Evolutionary conservation across 1,140 invertebrate genomes (phyloP), one percentile per base, ranked within the genome.

Genomic region (Archivesica marissinica): DNA sequence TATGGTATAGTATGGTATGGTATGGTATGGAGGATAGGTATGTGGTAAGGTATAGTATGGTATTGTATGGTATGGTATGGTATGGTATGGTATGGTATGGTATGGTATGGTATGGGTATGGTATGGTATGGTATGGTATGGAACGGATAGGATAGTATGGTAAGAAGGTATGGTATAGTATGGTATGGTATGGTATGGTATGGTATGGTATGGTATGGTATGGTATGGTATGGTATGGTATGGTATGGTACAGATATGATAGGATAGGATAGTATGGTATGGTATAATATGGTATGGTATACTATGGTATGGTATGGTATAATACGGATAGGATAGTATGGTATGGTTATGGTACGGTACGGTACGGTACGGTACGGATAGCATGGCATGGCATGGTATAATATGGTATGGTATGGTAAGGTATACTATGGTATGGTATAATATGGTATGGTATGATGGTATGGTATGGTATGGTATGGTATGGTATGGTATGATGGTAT

Each of bases 1-100:
- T 87, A 87, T 88, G 87, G 81, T 87, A 87, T 88, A 87, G 85
- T 88, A 85, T 87, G 82, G 81, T 89, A 81, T 87, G 85, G 81
- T 89, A 88, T 88, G 87, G 81, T 88, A 85, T 88, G 81, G 85
- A 88, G 82, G 87, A 25, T 20, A 15, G 1, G n/a, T 28, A 28
- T 76, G 35, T 76, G 28, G 74, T 76, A 76, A 83, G n/a, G 85
- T 79, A 87, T 87, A 74, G 80, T 85, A 87, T 84, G n/a, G n/a
- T n/a, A n/a, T n/a, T n/a, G n/a, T n/a, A n/a, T n/a, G n/a, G n/a
- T n/a, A n/a, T n/a, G n/a, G 85, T 87, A 87, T 87, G 86, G 81
- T 87, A 86, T 88, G 87, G 87, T 87, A 88, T 87, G 87, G 87
- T 88, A 89, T 89, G 86, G 81, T 87, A 87, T 87, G 86, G 81